phyloP scores from a whole-genome alignment of 2,797 vertebrate genomes.

The Borostomias antarcticus region DNA sequence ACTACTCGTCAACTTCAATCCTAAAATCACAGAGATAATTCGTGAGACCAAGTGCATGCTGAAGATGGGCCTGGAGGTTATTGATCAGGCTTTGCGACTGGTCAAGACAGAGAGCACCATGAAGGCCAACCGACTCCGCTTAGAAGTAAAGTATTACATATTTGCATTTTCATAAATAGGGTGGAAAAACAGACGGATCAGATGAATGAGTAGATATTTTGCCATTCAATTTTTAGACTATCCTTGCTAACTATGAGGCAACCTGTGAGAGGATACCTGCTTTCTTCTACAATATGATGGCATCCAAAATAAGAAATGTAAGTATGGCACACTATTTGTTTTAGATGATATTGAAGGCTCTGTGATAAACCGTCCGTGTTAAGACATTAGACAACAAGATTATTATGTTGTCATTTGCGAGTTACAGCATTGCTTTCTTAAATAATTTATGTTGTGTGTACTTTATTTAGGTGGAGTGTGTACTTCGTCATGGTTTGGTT shows the following conservation, averaged over 20 bases:
- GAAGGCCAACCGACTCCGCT: slow-evolving; percentile 62
- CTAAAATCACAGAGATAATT: slow-evolving; percentile 77
- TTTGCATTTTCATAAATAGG: no score
- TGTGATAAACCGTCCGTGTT: no score
- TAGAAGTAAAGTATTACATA: slow-evolving; percentile 81
- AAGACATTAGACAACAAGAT: neutral
- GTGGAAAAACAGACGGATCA: neutral
- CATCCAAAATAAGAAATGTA: slow-evolving; percentile 79
- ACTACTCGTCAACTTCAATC: slow-evolving; percentile 81
- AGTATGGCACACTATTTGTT: neutral
- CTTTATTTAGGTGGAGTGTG: slow-evolving; percentile 73
- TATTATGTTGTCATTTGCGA: neutral
- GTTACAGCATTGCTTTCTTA: neutral
- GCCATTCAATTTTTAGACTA: slow-evolving; percentile 64
- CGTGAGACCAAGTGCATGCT: slow-evolving; percentile 81
- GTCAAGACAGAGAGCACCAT: slow-evolving; percentile 72
- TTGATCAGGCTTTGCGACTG: slow-evolving; percentile 73
- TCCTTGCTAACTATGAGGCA: slow-evolving; percentile 78
- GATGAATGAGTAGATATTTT: slow-evolving; percentile 16
- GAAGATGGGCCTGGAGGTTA: slow-evolving; percentile 79
- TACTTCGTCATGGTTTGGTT: slow-evolving; percentile 77
- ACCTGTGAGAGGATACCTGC: slow-evolving; percentile 70
- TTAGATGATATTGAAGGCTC: no score
- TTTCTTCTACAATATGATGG: slow-evolving; percentile 73
- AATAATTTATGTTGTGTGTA: neutral